These are phyloP conservation scores for Battus philenor DNA, from an alignment of 1,140 invertebrate species.

Conservation along the genomic window DNA sequence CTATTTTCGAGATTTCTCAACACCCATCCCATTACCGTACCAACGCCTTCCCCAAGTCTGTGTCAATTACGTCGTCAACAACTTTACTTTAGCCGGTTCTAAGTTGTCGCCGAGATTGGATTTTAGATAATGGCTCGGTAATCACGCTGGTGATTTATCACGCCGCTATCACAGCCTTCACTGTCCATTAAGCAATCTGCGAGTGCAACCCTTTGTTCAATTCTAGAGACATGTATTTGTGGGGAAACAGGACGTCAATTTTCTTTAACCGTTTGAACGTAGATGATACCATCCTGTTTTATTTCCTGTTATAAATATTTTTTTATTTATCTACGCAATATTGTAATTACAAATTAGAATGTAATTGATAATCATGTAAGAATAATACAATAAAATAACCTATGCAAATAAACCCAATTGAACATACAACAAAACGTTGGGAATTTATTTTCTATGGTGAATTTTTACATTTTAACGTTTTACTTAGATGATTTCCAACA, in stretches of 20 bases:
- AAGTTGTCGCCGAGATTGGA: constrained; percentile 62
- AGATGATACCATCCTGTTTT: too few relatives aligned
- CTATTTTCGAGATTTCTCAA: constrained; percentile 11
- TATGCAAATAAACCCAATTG: too few relatives aligned
- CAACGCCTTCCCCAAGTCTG: constrained; percentile 20
- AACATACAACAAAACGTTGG: too few relatives aligned
- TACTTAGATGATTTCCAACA: too few relatives aligned
- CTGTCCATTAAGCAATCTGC: constrained; percentile 70
- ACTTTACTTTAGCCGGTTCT: constrained; percentile 31
- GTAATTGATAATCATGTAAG: too few relatives aligned
- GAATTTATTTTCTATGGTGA: too few relatives aligned
- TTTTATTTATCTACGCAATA: too few relatives aligned
- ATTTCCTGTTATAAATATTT: too few relatives aligned
- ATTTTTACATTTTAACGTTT: too few relatives aligned
- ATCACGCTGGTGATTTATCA: constrained; percentile 71
- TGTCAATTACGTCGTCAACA: constrained; percentile 43
- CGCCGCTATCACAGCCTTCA: constrained; percentile 63
- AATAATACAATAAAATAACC: constrained; percentile 1
- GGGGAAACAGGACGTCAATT: background rate
- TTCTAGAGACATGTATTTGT: constrained; percentile 3
- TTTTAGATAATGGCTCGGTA: constrained; percentile 70
- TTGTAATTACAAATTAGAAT: too few relatives aligned
- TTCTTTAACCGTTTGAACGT: background rate
- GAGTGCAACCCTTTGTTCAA: constrained; percentile 61
- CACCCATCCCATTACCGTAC: constrained; percentile 10